phyloP scores from a whole-genome alignment of 2,797 vertebrate genomes.

The Crenuchus spilurus region DNA sequence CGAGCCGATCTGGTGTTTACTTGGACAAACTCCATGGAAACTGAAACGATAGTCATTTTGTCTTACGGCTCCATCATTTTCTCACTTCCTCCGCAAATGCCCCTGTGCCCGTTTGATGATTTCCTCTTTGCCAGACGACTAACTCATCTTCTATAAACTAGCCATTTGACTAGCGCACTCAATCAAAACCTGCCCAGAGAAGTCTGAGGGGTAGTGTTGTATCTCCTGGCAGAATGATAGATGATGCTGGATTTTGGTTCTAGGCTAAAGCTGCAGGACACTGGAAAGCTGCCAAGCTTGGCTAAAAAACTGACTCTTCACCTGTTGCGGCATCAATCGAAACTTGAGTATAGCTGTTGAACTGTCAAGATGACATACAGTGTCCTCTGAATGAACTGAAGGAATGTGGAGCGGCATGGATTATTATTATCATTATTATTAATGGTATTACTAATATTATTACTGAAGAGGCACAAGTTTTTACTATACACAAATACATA shows the following conservation, averaged over 20 bases:
- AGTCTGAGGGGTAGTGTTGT: conserved; percentile 1
- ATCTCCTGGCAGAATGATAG: conserved; percentile 36
- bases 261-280: background rate
- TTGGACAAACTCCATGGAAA: background rate
- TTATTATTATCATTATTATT: background rate
- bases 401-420: background rate
- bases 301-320: conserved; percentile 30
- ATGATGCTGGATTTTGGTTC: conserved; percentile 23
- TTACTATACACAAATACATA: too few species aligned
- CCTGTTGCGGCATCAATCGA: conserved; percentile 29
- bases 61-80: background rate
- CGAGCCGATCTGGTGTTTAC: background rate
- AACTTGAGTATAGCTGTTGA: conserved; percentile 19
- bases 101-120: background rate
- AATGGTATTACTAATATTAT: too few species aligned
- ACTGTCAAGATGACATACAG: conserved; percentile 27
- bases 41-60: background rate
- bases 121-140: background rate
- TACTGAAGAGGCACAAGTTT: too few species aligned
- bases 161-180: background rate
- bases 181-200: background rate
- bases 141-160: background rate
- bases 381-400: conserved; percentile 17
- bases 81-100: background rate
- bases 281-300: conserved; percentile 29